phyloP scores from a whole-genome alignment of 2,797 vertebrate species.

The Pseudomugil gertrudae region DNA sequence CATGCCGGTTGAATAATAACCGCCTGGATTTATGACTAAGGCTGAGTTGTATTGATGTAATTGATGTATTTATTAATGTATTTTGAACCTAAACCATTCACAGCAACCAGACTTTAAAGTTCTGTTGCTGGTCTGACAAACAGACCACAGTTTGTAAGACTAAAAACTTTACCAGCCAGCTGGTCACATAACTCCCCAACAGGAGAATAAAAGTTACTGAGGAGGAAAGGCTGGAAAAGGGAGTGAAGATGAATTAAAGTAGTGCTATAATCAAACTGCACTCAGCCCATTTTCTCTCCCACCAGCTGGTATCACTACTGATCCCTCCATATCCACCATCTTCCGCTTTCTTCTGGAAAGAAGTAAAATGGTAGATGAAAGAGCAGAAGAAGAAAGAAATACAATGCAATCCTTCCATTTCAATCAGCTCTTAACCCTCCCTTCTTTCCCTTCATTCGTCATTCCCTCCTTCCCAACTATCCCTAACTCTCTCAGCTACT shows the following conservation, averaged over 20 bases:
- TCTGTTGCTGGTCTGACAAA: too few species aligned
- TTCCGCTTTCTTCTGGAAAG: background rate
- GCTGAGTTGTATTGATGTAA: too few species aligned
- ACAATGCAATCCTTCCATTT: slow-evolving; percentile 44
- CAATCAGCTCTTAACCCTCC: slow-evolving; percentile 50
- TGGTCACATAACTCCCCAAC: background rate
- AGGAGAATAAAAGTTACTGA: background rate
- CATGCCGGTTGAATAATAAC: background rate
- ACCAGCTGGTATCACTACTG: slow-evolving; percentile 18
- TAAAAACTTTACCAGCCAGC: background rate
- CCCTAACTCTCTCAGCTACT: slow-evolving; percentile 32
- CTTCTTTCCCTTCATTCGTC: slow-evolving; percentile 56
- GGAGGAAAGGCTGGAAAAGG: background rate
- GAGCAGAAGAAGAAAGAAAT: slow-evolving; percentile 31
- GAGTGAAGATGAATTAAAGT: slow-evolving; percentile 7
- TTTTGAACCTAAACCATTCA: too few species aligned
- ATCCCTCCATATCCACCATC: slow-evolving; percentile 27
- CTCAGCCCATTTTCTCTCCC: slow-evolving; percentile 11
- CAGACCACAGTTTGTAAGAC: too few species aligned
- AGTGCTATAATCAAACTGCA: slow-evolving; percentile 22
- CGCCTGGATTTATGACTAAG: too few species aligned
- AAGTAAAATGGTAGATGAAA: slow-evolving; percentile 40
- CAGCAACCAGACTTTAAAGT: too few species aligned
- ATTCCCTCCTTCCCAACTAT: slow-evolving; percentile 61
- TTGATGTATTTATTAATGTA: too few species aligned